A percentile compares a stretch with the other conserved stretches of the same genome.
Conservation (phyloP, 2,888 invertebrate genomes). For the Macropis europaea region DNA sequence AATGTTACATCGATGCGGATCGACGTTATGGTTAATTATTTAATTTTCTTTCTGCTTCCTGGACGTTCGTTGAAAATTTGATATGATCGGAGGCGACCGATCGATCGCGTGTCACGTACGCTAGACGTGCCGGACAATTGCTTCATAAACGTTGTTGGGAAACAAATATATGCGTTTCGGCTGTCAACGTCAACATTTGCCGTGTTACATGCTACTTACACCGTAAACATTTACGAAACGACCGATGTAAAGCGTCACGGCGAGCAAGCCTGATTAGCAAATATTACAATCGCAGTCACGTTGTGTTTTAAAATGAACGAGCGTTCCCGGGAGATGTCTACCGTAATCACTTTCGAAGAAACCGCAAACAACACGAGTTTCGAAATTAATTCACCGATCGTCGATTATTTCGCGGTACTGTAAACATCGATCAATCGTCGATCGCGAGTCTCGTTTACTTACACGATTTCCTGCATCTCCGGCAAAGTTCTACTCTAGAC, state of each 20-base stretch:
- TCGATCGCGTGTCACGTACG: background rate
- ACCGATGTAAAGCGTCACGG: slow-evolving; percentile 7
- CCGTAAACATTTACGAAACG: slow-evolving; percentile 1
- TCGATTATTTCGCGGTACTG: background rate
- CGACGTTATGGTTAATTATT: too few species aligned
- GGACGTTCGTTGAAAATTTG: too few species aligned
- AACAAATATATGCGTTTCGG: slow-evolving; percentile 1
- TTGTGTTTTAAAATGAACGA: slow-evolving; percentile 26
- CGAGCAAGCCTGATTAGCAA: slow-evolving; percentile 19
- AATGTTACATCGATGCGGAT: too few species aligned
- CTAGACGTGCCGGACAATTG: slow-evolving; percentile 13
- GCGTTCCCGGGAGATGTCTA: slow-evolving; percentile 21
- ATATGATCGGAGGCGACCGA: too few species aligned
- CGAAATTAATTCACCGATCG: background rate
- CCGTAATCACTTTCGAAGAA: too few species aligned
- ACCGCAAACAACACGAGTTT: background rate
- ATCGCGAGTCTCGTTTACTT: slow-evolving; percentile 19
- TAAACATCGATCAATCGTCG: background rate
- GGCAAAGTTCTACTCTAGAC: slow-evolving; percentile 1
- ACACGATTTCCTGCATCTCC: slow-evolving; percentile 37
- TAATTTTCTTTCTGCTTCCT: too few species aligned
- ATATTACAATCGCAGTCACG: slow-evolving; percentile 52
- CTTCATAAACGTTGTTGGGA: background rate
- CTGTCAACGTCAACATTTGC: background rate
- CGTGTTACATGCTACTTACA: slow-evolving; percentile 8